These are phyloP conservation scores for Germaria angustata DNA, from an alignment of 2,888 invertebrate genomes.

Conservation along the genomic window DNA sequence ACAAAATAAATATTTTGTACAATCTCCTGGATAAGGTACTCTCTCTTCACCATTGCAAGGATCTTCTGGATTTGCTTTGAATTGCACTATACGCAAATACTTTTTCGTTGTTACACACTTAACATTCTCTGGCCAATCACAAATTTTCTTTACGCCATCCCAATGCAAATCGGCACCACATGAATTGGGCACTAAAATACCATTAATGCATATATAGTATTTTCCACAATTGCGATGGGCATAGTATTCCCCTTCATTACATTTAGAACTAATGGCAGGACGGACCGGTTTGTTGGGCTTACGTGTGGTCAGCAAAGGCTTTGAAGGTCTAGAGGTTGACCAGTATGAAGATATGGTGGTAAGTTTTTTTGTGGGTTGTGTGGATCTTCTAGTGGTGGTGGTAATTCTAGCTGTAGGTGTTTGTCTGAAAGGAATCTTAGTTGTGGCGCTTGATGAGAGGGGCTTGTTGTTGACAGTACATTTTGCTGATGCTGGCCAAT, in stretches of 20 bases:
- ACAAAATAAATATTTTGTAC: constrained; percentile 88
- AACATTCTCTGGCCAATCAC: constrained; percentile 87
- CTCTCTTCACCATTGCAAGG: constrained; percentile 84
- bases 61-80: constrained; percentile 79
- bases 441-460: constrained; percentile 74
- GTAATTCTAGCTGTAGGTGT: constrained; percentile 71
- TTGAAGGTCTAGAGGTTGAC: constrained; percentile 59
- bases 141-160: constrained; percentile 84
- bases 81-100: constrained; percentile 74
- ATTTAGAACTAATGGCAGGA: constrained; percentile 74
- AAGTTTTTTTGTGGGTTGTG: constrained; percentile 13
- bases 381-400: constrained; percentile 45
- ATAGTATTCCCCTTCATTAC: constrained; percentile 88
- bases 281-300: constrained; percentile 71
- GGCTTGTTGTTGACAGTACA: constrained; percentile 81
- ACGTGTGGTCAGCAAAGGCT: constrained; percentile 64
- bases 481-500: constrained; percentile 89
- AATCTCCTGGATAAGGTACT: constrained; percentile 85
- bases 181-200: constrained; percentile 84
- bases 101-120: constrained; percentile 81
- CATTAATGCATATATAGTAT: constrained; percentile 90
- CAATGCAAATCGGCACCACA: constrained; percentile 90
- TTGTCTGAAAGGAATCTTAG: constrained; percentile 64
- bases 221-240: constrained; percentile 86
- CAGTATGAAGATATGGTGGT: constrained; percentile 40